phyloP scores from a whole-genome alignment of 1,140 invertebrate species.

The Solenopsis fugax region DNA sequence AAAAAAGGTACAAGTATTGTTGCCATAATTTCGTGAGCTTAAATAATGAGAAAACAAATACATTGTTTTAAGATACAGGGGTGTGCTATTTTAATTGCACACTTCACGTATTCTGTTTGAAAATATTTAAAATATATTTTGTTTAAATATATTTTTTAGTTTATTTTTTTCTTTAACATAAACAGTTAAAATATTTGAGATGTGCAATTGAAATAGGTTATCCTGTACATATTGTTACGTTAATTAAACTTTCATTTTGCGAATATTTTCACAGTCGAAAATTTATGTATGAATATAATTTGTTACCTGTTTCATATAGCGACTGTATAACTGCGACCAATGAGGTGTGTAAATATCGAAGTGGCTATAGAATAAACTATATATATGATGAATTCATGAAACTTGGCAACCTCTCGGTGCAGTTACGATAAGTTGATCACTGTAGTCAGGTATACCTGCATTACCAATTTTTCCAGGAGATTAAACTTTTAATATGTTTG shows the following conservation, averaged over 20 bases:
- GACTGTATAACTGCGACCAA: constrained; percentile 35
- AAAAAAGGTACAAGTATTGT: background rate
- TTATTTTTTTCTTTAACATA: background rate
- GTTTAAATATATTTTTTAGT: background rate
- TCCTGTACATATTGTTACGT: background rate
- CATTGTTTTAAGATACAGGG: background rate
- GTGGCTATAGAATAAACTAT: background rate
- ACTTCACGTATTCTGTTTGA: background rate
- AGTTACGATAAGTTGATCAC: constrained; percentile 12
- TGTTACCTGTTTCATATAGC: constrained; percentile 12
- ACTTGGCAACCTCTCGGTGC: background rate
- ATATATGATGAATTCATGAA: background rate
- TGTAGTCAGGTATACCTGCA: background rate
- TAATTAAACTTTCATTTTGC: background rate
- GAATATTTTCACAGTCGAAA: background rate
- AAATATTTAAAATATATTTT: no score
- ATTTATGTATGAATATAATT: background rate
- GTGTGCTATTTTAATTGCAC: background rate
- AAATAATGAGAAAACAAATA: background rate
- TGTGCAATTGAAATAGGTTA: constrained; percentile 8
- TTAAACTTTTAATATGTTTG: constrained; percentile 3
- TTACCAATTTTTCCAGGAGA: background rate
- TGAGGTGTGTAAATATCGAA: constrained; percentile 63
- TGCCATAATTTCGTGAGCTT: constrained; percentile 1
- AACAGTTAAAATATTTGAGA: background rate